Evolutionary conservation across 2,113 vertebrate genomes (phyloP).

Genomic region (Diadophis punctatus): DNA sequence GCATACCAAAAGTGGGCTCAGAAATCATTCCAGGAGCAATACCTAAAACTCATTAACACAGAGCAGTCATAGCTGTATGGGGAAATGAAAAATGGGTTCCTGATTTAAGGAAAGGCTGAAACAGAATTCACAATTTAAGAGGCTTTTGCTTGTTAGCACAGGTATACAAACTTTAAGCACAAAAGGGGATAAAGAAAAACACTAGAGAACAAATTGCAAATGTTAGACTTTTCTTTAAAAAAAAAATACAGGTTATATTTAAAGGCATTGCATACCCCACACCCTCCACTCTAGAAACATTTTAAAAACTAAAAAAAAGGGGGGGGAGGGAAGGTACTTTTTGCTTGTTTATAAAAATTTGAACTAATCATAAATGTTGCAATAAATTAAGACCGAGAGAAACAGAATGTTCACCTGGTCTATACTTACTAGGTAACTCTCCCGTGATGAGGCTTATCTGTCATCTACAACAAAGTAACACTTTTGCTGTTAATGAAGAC

Average conservation of each 20-base stretch:
- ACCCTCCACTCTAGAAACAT: constrained; percentile 59
- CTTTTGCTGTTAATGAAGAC: constrained; percentile 87
- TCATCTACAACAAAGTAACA: constrained; percentile 95
- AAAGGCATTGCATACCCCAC: constrained; percentile 34
- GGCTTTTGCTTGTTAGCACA: neutral
- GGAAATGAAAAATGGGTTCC: constrained; percentile 9
- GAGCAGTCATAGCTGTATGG: constrained; percentile 7
- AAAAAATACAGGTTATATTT: neutral
- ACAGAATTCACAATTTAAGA: constrained; percentile 13
- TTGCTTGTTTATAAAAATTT: constrained; percentile 53
- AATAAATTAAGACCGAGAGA: constrained; percentile 76
- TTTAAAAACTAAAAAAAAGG: constrained; percentile 49
- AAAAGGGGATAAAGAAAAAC: constrained; percentile 34
- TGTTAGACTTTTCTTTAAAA: neutral
- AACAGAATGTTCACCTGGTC: constrained; percentile 82
- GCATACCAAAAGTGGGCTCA: neutral
- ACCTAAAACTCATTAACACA: constrained; percentile 16
- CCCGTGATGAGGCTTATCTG: constrained; percentile 86
- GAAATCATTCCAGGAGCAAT: neutral
- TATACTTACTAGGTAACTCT: constrained; percentile 91
- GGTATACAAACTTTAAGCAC: constrained; percentile 29
- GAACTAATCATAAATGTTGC: constrained; percentile 62
- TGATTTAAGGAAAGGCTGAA: neutral
- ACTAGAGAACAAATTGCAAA: constrained; percentile 43
- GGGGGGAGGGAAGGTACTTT: neutral